Evolutionary conservation across 2,113 vertebrate species (phyloP), one percentile per base, ranked within the genome.

Genomic region (Dendropsophus ebraccatus): DNA sequence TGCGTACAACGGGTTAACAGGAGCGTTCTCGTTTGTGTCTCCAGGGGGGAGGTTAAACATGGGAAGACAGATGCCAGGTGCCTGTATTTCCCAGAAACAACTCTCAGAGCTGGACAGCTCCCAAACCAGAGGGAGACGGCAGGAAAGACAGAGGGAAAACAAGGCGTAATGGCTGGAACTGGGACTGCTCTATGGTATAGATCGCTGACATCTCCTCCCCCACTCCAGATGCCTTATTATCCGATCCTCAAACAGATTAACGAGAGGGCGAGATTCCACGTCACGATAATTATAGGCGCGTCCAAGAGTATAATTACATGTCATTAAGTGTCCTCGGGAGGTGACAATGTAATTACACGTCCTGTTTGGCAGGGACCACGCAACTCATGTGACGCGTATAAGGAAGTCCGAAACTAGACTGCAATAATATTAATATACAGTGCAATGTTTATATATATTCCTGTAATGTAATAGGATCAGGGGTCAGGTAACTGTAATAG

Each of bases 251-350:
- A 84, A 50, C 37, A 25, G 73, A 85, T 76, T 70, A 85, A 85
- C 75, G 69, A 85, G 41, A 79, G 75, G 84, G 84, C 32, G 62
- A 69, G 75, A 49, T 25, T n/a, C 23, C 60, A 85, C 84, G 62
- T 85, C 84, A 85, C 62, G 19, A 30, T 79, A 79, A 85, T 85
- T 79, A 85, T 85, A 70, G 84, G 84, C 75, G 84, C 74, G 60
- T 41, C 75, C 52, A 79, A 85, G 75, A 79, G 41, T 85, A 79
- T 85, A 85, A 85, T 85, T 85, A 85, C 62, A 52, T 85, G 84
- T 85, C 47, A 85, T 85, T 85, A 85, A 54, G 60, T 85, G 84
- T 85, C 84, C 84, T 85, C 84, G 49, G 60, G 60, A 79, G 75
- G 49, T 85, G 60, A 79, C 84, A 79, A 35, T 69, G 41, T 85